phyloP scores from a whole-genome alignment of 2,113 vertebrate genomes.

The Mandrillus leucophaeus region DNA sequence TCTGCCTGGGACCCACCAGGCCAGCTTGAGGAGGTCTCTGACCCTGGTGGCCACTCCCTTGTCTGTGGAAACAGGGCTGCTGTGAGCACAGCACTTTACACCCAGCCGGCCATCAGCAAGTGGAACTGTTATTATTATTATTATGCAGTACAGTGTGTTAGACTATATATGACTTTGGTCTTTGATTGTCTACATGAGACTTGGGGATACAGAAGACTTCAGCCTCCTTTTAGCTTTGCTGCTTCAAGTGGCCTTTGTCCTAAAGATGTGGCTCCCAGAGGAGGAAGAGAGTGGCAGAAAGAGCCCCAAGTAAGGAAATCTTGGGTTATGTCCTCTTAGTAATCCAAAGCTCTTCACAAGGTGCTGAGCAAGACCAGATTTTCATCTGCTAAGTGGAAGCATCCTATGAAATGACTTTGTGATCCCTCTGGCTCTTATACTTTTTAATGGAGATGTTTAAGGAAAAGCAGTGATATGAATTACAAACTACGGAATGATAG shows the following conservation, averaged over 20 bases:
- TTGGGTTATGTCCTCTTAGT: neutral
- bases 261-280: neutral
- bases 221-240: neutral
- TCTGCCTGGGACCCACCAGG: neutral
- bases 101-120: neutral
- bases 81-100: neutral
- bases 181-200: neutral
- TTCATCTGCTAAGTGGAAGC: neutral
- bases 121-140: neutral
- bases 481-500: neutral
- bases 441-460: neutral
- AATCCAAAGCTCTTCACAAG: rapidly evolving
- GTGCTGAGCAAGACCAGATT: neutral
- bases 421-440: neutral
- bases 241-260: neutral
- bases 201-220: neutral
- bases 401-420: neutral
- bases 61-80: neutral
- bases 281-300: neutral
- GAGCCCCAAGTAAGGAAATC: neutral
- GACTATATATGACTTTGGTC: neutral
- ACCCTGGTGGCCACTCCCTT: too few species aligned
- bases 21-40: neutral
- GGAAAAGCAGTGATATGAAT: neutral
- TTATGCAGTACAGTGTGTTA: neutral